Evolutionary conservation across 2,113 vertebrate species (phyloP).

Genomic region (Emydura subglobosa): DNA sequence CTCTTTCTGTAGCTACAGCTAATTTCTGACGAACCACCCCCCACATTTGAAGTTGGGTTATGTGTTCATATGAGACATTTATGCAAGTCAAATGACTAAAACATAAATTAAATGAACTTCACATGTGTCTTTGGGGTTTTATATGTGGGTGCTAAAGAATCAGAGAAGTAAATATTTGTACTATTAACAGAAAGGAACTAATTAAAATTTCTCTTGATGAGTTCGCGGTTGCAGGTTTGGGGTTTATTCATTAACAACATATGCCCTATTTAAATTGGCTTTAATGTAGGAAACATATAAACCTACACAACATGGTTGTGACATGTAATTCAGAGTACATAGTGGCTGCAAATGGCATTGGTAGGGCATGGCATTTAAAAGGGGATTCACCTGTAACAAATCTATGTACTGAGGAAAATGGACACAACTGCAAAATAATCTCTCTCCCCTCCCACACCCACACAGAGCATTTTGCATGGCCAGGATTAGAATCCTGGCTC

Average conservation of each 20-base stretch:
- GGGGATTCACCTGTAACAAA: no score
- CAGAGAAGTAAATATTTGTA: background rate
- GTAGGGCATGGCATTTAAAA: background rate
- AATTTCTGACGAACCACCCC: background rate
- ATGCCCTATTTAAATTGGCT: background rate
- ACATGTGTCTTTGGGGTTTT: background rate
- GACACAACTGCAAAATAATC: no score
- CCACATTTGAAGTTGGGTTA: background rate
- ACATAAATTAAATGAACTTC: background rate
- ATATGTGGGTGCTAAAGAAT: background rate
- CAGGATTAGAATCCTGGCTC: background rate
- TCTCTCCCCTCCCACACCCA: no score
- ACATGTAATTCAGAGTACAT: background rate
- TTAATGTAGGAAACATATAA: background rate
- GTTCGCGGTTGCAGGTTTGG: background rate
- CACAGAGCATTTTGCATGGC: background rate
- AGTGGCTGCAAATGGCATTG: background rate
- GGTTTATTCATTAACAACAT: background rate
- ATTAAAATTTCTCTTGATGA: background rate
- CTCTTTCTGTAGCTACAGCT: background rate
- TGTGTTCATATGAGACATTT: background rate
- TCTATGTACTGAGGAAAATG: no score
- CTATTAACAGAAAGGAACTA: background rate
- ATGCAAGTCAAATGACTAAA: background rate
- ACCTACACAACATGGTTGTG: background rate